Evolutionary conservation across 2,888 invertebrate genomes (phyloP).

Genomic region (Perizoma flavofasciatum): DNA sequence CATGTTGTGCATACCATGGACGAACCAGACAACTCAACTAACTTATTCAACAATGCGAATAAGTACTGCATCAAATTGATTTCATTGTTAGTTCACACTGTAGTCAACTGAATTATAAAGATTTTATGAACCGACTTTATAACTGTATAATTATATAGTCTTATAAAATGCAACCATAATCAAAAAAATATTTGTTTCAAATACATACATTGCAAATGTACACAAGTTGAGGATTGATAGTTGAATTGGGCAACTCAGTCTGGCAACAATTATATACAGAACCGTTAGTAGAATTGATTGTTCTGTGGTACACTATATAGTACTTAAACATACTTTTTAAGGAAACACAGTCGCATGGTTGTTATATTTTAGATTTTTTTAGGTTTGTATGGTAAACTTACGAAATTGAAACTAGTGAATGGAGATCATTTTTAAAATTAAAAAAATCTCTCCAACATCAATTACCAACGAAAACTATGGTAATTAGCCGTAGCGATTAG

Average conservation of each 20-base stretch:
- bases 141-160: slow-evolving; percentile 9
- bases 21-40: slow-evolving; percentile 53
- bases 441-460: too few relatives aligned
- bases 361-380: not conserved
- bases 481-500: too few relatives aligned
- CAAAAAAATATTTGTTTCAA: slow-evolving; percentile 25
- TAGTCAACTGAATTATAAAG: slow-evolving; percentile 27
- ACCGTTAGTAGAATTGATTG: too few relatives aligned
- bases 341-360: slow-evolving; percentile 19
- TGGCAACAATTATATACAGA: slow-evolving; percentile 47
- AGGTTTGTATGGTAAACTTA: too few relatives aligned
- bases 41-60: slow-evolving; percentile 30
- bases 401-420: too few relatives aligned
- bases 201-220: slow-evolving; percentile 45
- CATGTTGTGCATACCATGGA: slow-evolving; percentile 47
- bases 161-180: slow-evolving; percentile 21
- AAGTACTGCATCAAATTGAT: slow-evolving; percentile 50
- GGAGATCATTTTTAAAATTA: too few relatives aligned
- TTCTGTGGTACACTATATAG: too few relatives aligned
- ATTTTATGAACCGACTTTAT: slow-evolving; percentile 20
- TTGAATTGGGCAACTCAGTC: slow-evolving; percentile 62
- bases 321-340: slow-evolving; percentile 29
- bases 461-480: too few relatives aligned
- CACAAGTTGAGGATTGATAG: slow-evolving; percentile 48
- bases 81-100: slow-evolving; percentile 38